phyloP scores from a whole-genome alignment of 2,113 vertebrate species.

The Ancistrus triradiatus region DNA sequence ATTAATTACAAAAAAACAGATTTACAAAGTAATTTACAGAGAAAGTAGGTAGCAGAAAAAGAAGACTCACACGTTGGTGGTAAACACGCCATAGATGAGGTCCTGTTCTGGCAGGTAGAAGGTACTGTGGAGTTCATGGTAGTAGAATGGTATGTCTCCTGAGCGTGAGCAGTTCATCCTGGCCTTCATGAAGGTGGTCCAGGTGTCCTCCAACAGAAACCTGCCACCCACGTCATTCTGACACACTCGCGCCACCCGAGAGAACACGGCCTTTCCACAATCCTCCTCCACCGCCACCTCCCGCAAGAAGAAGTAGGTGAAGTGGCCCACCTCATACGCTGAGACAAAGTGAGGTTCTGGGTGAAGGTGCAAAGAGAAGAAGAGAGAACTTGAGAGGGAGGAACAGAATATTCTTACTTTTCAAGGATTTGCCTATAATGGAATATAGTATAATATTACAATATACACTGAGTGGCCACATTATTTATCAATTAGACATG shows the following conservation, averaged over 20 bases:
- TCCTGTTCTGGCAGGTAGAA: conserved; percentile 88
- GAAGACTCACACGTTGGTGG: conserved; percentile 86
- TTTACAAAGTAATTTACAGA: too few species aligned
- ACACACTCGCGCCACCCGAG: conserved; percentile 88
- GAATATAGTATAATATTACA: too few species aligned
- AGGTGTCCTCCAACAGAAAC: conserved; percentile 91
- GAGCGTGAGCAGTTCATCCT: conserved; percentile 92
- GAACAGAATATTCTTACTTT: too few species aligned
- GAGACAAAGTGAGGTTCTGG: conserved; percentile 93
- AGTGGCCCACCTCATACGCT: conserved; percentile 87
- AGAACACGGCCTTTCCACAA: conserved; percentile 89
- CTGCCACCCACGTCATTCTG: conserved; percentile 93
- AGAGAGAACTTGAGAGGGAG: too few species aligned
- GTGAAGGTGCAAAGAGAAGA: background rate
- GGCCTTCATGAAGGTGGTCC: conserved; percentile 98
- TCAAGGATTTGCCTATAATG: too few species aligned
- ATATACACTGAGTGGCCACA: too few species aligned
- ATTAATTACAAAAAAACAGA: too few species aligned
- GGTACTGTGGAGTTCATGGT: conserved; percentile 90
- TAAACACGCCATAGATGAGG: conserved; percentile 93
- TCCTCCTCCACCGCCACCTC: conserved; percentile 92
- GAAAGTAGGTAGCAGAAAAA: too few species aligned
- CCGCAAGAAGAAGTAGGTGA: conserved; percentile 92
- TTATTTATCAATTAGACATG: too few species aligned
- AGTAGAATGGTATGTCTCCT: conserved; percentile 91